Base-by-base conservation (phyloP, 1,140 invertebrate genomes). In the Parapsyche elsis region DNA sequence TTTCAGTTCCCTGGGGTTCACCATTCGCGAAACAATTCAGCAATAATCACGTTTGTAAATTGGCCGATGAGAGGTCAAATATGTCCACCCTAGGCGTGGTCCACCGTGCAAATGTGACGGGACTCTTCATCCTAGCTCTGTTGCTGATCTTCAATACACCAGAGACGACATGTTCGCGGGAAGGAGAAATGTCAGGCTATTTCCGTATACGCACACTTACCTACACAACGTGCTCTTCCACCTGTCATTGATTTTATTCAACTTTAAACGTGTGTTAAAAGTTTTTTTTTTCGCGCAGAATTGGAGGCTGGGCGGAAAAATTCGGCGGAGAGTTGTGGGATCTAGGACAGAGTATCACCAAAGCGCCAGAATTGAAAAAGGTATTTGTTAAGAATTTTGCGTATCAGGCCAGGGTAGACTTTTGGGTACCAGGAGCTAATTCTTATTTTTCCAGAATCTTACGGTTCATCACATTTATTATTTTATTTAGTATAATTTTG, bases 261-360 rank as follows among this genome's bases (percentile, higher is more conserved):
- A 1, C 0, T 12, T 67, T 45, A 30, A 30, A 71, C 26, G 14
- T 10, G 19, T 14, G 4, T 38, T 26, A 16, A n/a, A 46, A 16
- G 5, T 73, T 30, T 38, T 57, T 57, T 16, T 57, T 1, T n/a
- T 1, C 10, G 53, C 10, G 19, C 74, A 93, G 92, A 26, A 89
- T 92, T 26, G 88, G 88, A 78, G 89, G 88, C 85, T 93, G 92
- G 92, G 90, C 92, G 2, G 88, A 90, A 45, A 87, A 86, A 45
- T 88, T 93, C 45, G 92, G 92, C 1, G 89, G 90, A 74, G 92
- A 93, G 84, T 84, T 93, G 44, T 92, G 90, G 90, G 86, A 90
- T 83, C 85, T 93, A 76, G 91, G 91, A 2, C 86, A 90, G 76
- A 88, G 86, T 49, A 90, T 93, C 71, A 91, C 90, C n/a, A 90